Conservation (phyloP, 2,888 invertebrate species). For the Microctonus aethiopoides region DNA sequence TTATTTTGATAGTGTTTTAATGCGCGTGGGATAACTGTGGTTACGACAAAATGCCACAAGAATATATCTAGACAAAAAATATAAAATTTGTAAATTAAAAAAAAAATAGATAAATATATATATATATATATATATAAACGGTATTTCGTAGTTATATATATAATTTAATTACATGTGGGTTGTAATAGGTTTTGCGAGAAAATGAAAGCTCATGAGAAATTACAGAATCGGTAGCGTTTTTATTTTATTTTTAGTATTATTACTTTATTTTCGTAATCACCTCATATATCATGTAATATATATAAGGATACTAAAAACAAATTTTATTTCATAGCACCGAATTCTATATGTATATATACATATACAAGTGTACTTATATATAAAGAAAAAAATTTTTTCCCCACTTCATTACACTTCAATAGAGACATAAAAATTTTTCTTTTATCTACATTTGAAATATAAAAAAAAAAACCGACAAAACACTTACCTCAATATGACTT, state of each 20-base stretch:
- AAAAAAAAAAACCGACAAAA: neutral
- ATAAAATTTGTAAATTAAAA: neutral
- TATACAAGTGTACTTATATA: no score
- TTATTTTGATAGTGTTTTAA: neutral
- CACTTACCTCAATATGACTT: slow-evolving; percentile 26
- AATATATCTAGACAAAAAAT: neutral
- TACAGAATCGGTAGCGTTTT: slow-evolving; percentile 9
- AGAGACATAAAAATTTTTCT: neutral
- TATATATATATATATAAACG: neutral
- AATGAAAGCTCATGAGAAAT: slow-evolving; percentile 12
- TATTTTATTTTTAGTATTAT: neutral
- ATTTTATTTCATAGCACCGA: no score
- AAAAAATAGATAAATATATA: neutral
- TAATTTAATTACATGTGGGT: neutral
- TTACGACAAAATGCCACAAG: neutral
- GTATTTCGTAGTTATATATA: neutral
- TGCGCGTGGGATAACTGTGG: slow-evolving; percentile 1
- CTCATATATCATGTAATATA: neutral
- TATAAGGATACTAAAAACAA: no score
- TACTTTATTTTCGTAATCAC: slow-evolving; percentile 14
- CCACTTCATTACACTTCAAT: neutral
- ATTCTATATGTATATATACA: no score
- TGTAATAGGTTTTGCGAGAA: neutral
- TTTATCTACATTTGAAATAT: neutral
- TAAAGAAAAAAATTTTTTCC: neutral